phyloP scores from a whole-genome alignment of 2,113 vertebrate genomes.

The Zosterops japonicus region DNA sequence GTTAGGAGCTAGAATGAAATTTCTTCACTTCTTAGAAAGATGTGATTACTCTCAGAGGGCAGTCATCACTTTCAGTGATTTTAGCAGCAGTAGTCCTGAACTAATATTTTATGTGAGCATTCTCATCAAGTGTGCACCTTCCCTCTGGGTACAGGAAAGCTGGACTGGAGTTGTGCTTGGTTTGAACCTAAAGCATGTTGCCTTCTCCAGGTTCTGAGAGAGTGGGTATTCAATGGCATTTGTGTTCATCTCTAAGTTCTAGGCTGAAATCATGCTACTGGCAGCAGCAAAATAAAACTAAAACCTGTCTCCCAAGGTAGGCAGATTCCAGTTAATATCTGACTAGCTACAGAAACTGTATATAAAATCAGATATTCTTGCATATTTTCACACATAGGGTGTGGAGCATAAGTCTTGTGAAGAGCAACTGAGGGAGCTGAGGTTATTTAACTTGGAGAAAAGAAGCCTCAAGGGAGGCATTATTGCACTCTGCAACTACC shows the following conservation, averaged over 20 bases:
- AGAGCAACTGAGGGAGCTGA: neutral
- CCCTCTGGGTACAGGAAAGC: neutral
- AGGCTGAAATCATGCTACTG: neutral
- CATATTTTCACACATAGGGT: neutral
- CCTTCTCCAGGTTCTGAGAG: neutral
- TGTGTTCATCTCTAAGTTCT: neutral
- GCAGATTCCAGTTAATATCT: neutral
- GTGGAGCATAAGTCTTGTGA: neutral
- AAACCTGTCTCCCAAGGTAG: neutral
- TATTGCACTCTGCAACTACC: fast-evolving
- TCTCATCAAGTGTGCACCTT: neutral
- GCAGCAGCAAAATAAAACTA: neutral
- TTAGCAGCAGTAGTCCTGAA: neutral
- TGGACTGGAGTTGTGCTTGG: neutral
- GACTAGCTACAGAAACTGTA: neutral
- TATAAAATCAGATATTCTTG: neutral
- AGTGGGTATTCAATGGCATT: neutral
- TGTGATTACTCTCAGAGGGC: neutral
- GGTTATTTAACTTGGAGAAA: neutral
- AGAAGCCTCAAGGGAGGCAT: neutral
- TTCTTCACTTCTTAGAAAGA: neutral
- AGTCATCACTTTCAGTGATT: neutral
- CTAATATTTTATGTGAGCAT: neutral
- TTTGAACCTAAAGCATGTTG: neutral
- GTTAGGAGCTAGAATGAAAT: neutral